Percentiles rank a stretch among this genome's conserved stretches.
Conservation (phyloP, 2,797 vertebrate species). For the Calcarius lapponicus region DNA sequence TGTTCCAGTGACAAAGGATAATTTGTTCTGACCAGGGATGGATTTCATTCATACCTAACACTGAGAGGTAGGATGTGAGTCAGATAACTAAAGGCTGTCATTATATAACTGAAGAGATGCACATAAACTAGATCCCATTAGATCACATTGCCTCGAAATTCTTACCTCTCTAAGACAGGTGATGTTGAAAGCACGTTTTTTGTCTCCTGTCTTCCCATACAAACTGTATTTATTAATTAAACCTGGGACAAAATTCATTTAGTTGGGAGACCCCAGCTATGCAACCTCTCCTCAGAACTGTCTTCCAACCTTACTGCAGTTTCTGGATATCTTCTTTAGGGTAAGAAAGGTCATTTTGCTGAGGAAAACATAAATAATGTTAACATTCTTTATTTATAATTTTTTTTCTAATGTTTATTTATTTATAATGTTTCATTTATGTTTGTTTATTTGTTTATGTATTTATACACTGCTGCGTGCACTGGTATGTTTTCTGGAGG, state of each 20-base stretch:
- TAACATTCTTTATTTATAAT: neutral
- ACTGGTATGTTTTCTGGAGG: neutral
- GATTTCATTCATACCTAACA: slow-evolving; percentile 20
- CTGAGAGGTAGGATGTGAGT: slow-evolving; percentile 4
- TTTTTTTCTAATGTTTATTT: neutral
- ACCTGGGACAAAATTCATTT: neutral
- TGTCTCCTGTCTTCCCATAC: neutral
- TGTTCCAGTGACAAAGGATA: neutral
- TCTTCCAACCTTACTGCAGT: neutral
- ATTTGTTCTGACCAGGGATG: neutral
- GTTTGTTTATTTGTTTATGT: neutral
- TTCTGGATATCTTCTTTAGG: neutral
- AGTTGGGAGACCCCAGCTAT: neutral
- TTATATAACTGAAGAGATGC: neutral
- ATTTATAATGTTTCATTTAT: neutral
- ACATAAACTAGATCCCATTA: neutral
- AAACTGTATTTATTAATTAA: neutral
- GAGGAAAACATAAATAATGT: neutral
- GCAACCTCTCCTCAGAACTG: neutral
- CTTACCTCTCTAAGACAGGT: neutral
- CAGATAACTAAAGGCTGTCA: slow-evolving; percentile 4
- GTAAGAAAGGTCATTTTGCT: neutral
- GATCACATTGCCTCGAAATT: neutral
- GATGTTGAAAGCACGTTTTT: neutral
- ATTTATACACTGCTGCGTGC: neutral